Percentiles rank a stretch among this genome's conserved stretches.
phyloP scores from a whole-genome alignment of 2,113 vertebrate species.

The Muntiacus reevesi region DNA sequence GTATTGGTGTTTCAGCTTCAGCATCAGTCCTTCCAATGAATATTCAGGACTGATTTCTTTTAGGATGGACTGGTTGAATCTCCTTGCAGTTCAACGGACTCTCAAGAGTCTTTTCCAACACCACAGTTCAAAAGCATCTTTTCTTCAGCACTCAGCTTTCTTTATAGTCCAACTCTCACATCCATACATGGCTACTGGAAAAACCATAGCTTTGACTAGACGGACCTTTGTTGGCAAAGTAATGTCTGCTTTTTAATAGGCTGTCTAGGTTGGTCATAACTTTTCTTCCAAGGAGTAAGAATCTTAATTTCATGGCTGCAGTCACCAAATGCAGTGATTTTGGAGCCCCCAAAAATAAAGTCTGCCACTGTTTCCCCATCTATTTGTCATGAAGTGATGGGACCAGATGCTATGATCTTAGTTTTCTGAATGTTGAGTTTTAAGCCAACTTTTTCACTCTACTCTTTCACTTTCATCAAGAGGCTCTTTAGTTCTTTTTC shows the following conservation, averaged over 20 bases:
- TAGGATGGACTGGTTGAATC: not conserved
- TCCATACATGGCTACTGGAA: not conserved
- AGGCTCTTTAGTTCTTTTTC: not conserved
- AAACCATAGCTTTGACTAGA: not conserved
- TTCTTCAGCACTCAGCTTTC: not conserved
- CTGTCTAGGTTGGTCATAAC: not conserved
- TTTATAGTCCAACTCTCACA: not conserved
- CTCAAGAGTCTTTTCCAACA: not conserved
- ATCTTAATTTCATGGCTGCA: not conserved
- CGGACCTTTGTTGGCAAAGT: not conserved
- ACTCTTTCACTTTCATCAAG: not conserved
- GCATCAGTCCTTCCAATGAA: not conserved
- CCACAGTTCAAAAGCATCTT: not conserved
- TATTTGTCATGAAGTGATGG: not conserved
- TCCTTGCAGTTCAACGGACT: not conserved
- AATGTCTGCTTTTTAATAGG: not conserved
- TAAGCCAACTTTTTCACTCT: not conserved
- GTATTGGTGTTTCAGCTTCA: not conserved
- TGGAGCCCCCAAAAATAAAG: not conserved
- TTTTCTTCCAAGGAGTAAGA: not conserved
- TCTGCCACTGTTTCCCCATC: not conserved
- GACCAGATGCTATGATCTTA: not conserved
- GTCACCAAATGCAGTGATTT: not conserved
- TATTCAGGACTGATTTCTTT: not conserved
- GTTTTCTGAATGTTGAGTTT: not conserved